These are phyloP conservation scores for Corticium candelabrum DNA, from an alignment of 37 sponge, comb jelly and placozoan species.

Conservation along the genomic window DNA sequence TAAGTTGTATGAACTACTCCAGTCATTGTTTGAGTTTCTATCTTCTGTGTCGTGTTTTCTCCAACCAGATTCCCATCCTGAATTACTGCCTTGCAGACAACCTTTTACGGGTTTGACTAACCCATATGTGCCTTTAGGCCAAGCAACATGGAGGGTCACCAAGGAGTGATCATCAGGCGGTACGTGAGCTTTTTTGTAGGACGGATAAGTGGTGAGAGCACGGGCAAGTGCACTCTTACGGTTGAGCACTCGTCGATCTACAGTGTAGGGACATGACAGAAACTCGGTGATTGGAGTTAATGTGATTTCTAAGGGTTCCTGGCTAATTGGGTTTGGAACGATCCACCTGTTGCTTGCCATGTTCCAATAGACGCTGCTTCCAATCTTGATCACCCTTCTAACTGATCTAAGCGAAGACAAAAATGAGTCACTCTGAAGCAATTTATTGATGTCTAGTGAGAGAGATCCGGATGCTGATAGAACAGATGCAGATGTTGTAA, in stretches of 20 bases:
- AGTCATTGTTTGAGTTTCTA: background rate
- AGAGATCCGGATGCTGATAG: no score
- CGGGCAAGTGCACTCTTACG: background rate
- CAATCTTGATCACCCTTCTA: background rate
- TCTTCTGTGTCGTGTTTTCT: constrained; percentile 9
- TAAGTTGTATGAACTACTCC: background rate
- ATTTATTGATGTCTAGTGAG: no score
- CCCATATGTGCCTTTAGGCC: constrained; percentile 18
- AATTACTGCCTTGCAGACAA: no score
- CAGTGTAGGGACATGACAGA: background rate
- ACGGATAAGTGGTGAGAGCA: background rate
- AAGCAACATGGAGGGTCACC: background rate
- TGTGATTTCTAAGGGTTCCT: background rate
- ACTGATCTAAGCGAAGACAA: no score
- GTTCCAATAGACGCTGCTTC: background rate
- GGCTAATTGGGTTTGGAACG: background rate
- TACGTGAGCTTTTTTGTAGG: background rate
- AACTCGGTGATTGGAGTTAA: background rate
- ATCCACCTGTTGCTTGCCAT: background rate
- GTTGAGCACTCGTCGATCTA: background rate
- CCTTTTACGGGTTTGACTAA: background rate
- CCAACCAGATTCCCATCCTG: background rate
- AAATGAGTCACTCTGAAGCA: no score
- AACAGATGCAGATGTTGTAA: no score
- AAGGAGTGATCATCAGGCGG: background rate